phyloP scores from a whole-genome alignment of 2,113 vertebrate genomes.

The Leptosomus discolor region DNA sequence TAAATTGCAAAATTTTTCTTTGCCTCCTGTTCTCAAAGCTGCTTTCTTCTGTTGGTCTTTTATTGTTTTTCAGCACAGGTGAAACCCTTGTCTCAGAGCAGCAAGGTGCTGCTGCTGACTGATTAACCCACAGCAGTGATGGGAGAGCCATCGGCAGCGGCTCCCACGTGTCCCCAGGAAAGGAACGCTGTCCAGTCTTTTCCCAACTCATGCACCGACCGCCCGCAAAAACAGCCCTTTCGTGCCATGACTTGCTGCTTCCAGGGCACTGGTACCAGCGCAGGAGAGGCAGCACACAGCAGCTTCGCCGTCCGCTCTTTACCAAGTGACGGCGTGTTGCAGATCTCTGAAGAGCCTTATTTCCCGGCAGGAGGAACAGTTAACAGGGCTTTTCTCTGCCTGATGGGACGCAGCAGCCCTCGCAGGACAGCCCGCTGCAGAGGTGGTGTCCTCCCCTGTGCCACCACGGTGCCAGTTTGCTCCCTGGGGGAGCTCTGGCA shows the following conservation, averaged over 20 bases:
- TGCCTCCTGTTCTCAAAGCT: neutral
- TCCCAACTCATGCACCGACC: neutral
- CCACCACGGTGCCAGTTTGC: rapidly evolving
- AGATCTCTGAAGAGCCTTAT: neutral
- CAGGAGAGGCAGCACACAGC: neutral
- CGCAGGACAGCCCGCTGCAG: neutral
- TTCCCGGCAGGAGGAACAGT: neutral
- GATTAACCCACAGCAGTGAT: neutral
- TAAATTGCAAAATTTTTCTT: neutral
- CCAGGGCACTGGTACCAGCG: neutral
- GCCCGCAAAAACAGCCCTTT: neutral
- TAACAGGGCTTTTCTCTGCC: neutral
- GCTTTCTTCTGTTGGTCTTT: neutral
- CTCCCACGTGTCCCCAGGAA: rapidly evolving
- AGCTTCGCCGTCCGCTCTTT: neutral
- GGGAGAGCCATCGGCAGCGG: neutral
- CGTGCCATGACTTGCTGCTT: neutral
- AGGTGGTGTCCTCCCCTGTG: neutral
- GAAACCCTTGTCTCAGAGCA: neutral
- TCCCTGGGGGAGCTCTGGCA: neutral
- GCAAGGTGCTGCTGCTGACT: neutral
- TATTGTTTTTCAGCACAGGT: neutral
- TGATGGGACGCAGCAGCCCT: neutral
- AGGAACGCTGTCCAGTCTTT: neutral
- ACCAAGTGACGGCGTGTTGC: neutral